A percentile compares a stretch with the other conserved stretches of the same genome.
Conservation (phyloP, 2,113 vertebrate genomes). For the Paramisgurnus dabryanus region DNA sequence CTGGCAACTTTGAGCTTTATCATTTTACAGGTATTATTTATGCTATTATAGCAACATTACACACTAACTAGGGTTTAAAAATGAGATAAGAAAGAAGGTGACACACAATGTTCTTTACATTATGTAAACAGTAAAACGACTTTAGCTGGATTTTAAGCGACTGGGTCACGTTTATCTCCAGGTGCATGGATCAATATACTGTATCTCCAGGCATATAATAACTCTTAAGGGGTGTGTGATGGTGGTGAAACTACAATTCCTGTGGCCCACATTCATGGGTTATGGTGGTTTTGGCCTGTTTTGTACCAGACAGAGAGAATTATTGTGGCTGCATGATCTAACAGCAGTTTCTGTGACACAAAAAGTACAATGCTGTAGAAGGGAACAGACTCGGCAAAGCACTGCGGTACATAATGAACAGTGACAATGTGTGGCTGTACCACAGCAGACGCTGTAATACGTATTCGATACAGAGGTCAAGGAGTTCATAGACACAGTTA, state of each 20-base stretch:
- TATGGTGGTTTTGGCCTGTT: background rate
- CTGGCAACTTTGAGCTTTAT: too few relatives aligned
- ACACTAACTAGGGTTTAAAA: too few relatives aligned
- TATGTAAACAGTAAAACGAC: too few relatives aligned
- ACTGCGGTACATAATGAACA: conserved; percentile 22
- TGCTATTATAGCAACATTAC: too few relatives aligned
- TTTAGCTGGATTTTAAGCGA: too few relatives aligned
- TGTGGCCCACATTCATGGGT: conserved; percentile 5
- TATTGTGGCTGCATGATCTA: background rate
- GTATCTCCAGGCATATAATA: conserved; percentile 3
- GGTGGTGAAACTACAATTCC: background rate
- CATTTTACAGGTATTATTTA: too few relatives aligned
- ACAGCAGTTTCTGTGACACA: background rate
- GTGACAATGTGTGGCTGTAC: conserved; percentile 18
- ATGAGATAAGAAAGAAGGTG: too few relatives aligned
- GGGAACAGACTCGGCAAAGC: background rate
- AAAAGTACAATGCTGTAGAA: conserved; percentile 5
- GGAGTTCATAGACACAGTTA: background rate
- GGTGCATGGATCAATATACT: background rate
- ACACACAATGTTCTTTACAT: too few relatives aligned
- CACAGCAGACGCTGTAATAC: conserved; percentile 3
- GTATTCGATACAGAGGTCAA: background rate
- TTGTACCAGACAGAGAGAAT: conserved; percentile 9
- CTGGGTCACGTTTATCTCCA: background rate
- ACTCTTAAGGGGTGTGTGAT: background rate